phyloP scores from a whole-genome alignment of 2,113 vertebrate genomes.

The Thamnophis sirtalis region DNA sequence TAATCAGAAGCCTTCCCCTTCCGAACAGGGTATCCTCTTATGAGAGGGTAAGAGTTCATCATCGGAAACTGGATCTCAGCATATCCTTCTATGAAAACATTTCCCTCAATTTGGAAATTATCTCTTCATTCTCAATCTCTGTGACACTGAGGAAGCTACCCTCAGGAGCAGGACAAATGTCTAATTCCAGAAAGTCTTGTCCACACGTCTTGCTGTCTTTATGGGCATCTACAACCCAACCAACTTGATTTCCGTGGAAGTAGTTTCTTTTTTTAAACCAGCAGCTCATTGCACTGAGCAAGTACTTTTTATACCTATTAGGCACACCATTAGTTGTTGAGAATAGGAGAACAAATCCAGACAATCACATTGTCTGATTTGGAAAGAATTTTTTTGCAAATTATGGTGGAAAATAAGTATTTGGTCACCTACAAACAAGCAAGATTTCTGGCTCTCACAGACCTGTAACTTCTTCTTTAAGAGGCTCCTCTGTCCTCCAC shows the following conservation, averaged over 20 bases:
- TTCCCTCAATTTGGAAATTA: neutral
- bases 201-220: neutral
- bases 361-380: no score
- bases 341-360: neutral
- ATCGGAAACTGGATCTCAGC: neutral
- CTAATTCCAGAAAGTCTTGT: neutral
- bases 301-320: neutral
- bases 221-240: neutral
- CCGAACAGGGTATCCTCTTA: neutral
- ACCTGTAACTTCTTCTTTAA: no score
- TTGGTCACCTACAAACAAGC: no score
- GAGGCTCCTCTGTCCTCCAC: no score
- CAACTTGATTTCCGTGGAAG: neutral
- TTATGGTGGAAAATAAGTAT: no score
- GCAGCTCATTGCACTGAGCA: neutral
- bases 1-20: neutral
- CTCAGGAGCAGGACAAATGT: neutral
- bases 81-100: neutral
- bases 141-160: neutral
- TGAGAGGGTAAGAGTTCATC: neutral
- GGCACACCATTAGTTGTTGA: neutral
- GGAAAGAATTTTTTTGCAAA: no score
- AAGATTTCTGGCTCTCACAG: no score
- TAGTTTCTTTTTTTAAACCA: neutral
- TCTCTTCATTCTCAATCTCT: neutral